Percentiles rank a stretch among this genome's conserved stretches.
Conservation (phyloP, 2,888 invertebrate species). For the Piscicola geometra region DNA sequence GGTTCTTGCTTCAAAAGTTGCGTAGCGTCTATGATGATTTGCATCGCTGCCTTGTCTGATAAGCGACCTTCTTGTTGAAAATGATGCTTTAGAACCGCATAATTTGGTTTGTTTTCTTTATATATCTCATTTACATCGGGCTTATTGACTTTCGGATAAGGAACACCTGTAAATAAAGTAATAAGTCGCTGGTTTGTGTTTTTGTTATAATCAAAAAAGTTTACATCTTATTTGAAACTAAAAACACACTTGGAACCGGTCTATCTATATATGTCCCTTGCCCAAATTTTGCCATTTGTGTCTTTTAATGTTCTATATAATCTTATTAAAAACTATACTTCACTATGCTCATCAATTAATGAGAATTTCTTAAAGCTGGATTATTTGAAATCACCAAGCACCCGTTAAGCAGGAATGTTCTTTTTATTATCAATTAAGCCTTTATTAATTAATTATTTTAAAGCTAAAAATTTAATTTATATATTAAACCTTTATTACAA, state of each 20-base stretch:
- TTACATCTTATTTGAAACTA: too few species aligned
- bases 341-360: too few species aligned
- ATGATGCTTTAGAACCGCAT: constrained; percentile 26
- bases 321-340: background rate
- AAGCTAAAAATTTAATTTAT: too few species aligned
- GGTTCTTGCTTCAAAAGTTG: constrained; percentile 19
- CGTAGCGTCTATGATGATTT: constrained; percentile 30
- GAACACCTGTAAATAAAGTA: constrained; percentile 28
- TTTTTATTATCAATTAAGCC: background rate
- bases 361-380: too few species aligned
- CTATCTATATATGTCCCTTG: background rate
- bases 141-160: constrained; percentile 30
- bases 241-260: background rate
- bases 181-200: too few species aligned
- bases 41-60: constrained; percentile 23
- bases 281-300: constrained; percentile 2
- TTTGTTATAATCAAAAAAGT: too few species aligned
- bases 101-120: constrained; percentile 32
- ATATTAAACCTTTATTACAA: too few species aligned
- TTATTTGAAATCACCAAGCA: background rate
- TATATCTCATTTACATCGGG: constrained; percentile 27
- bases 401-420: background rate
- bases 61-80: constrained; percentile 35
- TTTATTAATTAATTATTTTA: too few species aligned
- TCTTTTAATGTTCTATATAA: background rate